These are phyloP conservation scores for Lophius americanus DNA, from an alignment of 2,797 vertebrate species.

Conservation along the genomic window DNA sequence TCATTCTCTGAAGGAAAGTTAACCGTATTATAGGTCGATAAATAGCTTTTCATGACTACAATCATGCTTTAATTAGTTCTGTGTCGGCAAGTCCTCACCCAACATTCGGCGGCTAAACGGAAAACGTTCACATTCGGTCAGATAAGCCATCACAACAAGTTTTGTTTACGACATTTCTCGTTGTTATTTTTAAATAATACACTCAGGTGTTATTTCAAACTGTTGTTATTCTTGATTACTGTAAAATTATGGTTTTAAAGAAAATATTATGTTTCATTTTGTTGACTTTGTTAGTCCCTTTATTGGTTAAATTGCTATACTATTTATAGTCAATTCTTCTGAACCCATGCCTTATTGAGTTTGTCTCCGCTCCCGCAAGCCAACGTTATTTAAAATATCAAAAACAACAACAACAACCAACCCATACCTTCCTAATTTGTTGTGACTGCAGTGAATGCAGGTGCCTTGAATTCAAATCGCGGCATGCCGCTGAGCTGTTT, in stretches of 20 bases:
- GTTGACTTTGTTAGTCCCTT: background rate
- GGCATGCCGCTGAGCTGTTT: slow-evolving; percentile 50
- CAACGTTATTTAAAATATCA: slow-evolving; percentile 30
- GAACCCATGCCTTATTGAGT: slow-evolving; percentile 9
- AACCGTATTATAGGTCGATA: no score
- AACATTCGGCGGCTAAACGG: background rate
- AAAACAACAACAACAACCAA: slow-evolving; percentile 25
- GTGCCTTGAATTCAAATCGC: slow-evolving; percentile 23
- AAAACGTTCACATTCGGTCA: background rate
- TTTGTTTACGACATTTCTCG: no score
- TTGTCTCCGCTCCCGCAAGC: slow-evolving; percentile 11
- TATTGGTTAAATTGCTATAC: background rate
- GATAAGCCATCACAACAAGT: no score
- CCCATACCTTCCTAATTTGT: slow-evolving; percentile 42
- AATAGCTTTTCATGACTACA: no score
- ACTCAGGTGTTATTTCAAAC: no score
- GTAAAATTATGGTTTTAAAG: no score
- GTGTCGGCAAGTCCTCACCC: no score
- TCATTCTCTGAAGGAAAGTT: no score
- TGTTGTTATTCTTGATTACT: no score
- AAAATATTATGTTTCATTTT: background rate
- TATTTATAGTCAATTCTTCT: slow-evolving; percentile 13
- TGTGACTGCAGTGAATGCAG: slow-evolving; percentile 42
- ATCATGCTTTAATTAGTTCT: no score
- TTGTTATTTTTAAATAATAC: no score